phyloP scores from a whole-genome alignment of 2,797 vertebrate species.

The Sitta carolinensis region DNA sequence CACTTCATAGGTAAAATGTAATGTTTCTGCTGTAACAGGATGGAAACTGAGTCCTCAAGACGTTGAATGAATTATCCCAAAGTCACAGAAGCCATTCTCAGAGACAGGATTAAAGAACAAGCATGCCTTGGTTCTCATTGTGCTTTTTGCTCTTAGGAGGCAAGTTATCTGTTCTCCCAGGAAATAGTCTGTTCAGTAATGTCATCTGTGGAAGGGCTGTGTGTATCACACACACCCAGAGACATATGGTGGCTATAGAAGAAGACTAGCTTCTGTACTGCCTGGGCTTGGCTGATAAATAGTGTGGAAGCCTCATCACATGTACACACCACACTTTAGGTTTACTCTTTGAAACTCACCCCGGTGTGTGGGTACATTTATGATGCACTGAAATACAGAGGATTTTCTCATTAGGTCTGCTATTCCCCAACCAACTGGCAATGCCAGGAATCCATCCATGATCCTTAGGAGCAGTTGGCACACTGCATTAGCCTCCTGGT shows the following conservation, averaged over 20 bases:
- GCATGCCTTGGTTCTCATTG: background rate
- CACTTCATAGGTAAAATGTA: background rate
- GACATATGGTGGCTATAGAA: background rate
- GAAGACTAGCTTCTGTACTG: background rate
- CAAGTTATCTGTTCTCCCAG: background rate
- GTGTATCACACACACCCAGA: rapidly evolving
- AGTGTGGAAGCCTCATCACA: background rate
- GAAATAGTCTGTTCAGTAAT: background rate
- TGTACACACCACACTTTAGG: background rate
- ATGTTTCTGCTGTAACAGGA: background rate
- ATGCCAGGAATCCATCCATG: constrained; percentile 60
- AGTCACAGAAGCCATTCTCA: background rate
- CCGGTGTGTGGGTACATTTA: background rate
- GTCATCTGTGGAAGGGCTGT: background rate
- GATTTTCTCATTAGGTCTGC: constrained; percentile 55
- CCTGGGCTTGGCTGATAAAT: background rate
- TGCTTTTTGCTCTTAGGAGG: background rate
- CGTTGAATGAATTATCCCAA: background rate
- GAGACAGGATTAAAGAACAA: background rate
- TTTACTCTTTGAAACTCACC: background rate
- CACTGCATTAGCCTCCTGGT: constrained; percentile 62
- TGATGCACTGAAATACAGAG: constrained; percentile 26
- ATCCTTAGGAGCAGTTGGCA: constrained; percentile 61
- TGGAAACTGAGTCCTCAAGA: background rate
- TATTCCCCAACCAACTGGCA: constrained; percentile 49